Evolutionary conservation across 2,113 vertebrate species (phyloP), one percentile per base, ranked within the genome.

Genomic region (Trogon surrucura): DNA sequence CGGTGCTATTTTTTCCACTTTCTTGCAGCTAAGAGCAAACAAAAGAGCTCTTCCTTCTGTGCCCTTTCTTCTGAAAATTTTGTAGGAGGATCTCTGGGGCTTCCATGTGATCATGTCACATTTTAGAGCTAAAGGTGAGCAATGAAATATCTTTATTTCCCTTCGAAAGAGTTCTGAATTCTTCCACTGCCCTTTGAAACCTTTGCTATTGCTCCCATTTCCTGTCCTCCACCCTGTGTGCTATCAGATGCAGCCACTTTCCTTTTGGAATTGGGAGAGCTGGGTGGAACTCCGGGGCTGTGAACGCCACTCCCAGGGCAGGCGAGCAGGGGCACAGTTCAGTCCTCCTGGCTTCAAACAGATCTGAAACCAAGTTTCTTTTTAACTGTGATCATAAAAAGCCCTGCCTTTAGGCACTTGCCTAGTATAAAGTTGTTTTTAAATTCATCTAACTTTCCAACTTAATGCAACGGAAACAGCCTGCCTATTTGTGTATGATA

Each of bases 91-190:
- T 44, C 80, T 36, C 32, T 57, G 53, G 50, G 30, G 45, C 44
- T 83, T 64, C 21, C 30, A 22, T 0, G 0, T 64, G 61, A 75
- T 50, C 11, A 0, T 13, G 11, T 50, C 23, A 27, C 6, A 0
- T 9, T 36, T 27, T 18, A 48, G 38, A 38, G 36, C 54, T 56
- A 50, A 80, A 88, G 60, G 61, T 91, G 69, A 91, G 65, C 56
- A 85, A 80, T 50, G 7, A 62, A 74, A 11, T 50, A 17, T 29
- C 54, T 71, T 18, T 80, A 30, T 74, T 92, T 92, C 48, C 29
- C 4, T 75, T 82, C 71, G 12, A 27, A 79, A 78, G 57, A 9
- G 16, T 54, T 92, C 17, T 65, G 45, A 64, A 30, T 92, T 62
- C 45, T 83, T 70, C 69, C 44, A 47, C 10, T 79, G 64, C 83